Evolutionary conservation across 2,888 invertebrate genomes (phyloP), one percentile per base, ranked within the genome.

Genomic region (Netelia melanura): DNA sequence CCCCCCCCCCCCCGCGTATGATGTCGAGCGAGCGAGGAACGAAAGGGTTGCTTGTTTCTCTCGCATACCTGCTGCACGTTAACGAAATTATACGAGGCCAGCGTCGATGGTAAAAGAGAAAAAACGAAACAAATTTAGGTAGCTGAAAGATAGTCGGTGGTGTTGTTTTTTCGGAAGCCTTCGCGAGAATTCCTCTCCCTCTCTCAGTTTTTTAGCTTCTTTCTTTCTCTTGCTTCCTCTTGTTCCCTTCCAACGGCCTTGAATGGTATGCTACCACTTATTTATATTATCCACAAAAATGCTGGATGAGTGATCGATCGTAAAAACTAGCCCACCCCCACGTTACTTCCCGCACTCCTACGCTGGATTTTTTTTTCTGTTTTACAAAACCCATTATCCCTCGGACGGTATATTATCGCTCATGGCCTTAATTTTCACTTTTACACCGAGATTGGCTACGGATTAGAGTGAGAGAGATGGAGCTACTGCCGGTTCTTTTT

Each of bases 251-350:
- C 58, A 44, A 65, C 25, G 43, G 44, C 76, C 80, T 72, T 67
- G 72, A n/a, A 67, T 38, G 30, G 21, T 25, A 44, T 43, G 43
- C 71, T 67, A 54, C 72, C 71, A 61, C 76, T 77, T 77, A 61
- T 67, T 65, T 76, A 76, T 76, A 80, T 67, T 71, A 43, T 72
- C 76, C 80, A 61, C 44, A 52, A 62, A 84, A 81, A 76, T 72
- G 65, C 38, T 44, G 80, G 64, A 81, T 84, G 84, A 84, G 67
- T 62, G 75, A 84, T 84, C 80, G 84, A 81, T 76, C 80, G 71
- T 84, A 84, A 81, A 81, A 81, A 67, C 21, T 52, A n/a, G 9
- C 21, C 14, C 30, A 21, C 48, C 52, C 30, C 30, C 17, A n/a
- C n/a, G 23, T 44, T 11, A 1, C 65, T 44, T 44, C 21, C 17